Evolutionary conservation across 1,140 invertebrate species (phyloP), one percentile per base, ranked within the genome.

Genomic region (Calycopis cecrops): DNA sequence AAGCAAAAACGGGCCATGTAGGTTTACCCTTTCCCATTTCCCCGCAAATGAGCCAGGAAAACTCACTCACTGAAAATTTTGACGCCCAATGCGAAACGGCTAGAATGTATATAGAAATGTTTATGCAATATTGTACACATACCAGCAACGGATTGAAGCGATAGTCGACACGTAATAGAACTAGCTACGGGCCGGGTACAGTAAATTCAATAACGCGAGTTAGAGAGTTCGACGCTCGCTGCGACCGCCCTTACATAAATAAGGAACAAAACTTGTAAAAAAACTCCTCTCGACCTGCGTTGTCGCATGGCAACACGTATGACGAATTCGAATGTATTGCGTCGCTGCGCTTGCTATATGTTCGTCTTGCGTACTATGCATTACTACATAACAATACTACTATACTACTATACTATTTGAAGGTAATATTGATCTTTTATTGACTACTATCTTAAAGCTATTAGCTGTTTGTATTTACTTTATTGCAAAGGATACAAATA

Each of bases 181-280:
- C 73, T 75, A 78, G 68, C 71, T 73, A 73, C 66, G 61, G 61
- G 62, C 57, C 63, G 67, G 75, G 79, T 82, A 84, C 75, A 84
- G 83, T 85, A 85, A 85, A 85, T 85, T 86, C 81, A 85, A 86
- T 86, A 86, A 86, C 78, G 75, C 73, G 77, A 87, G 83, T 87
- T 87, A 87, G 72, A 60, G 78, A 85, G 81, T 83, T 86, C 78
- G 76, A 73, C 78, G 81, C 75, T 82, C 79, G 74, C 76, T 72
- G 66, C 79, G 77, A 82, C 77, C 81, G 83, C 83, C 79, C 79
- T 85, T 79, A 82, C 79, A 85, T 85, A 85, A 86, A 71, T 80
- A 76, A 79, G 81, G 78, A 81, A 81, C 74, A n/a, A 76, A 87
- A 85, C 85, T 66, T 86, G 81, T 80, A 61, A 58, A 75, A 79